A percentile compares a stretch with the other conserved stretches of the same genome.
Evolutionary conservation across 2,113 vertebrate species (phyloP).

Genomic region (Lepus europaeus): DNA sequence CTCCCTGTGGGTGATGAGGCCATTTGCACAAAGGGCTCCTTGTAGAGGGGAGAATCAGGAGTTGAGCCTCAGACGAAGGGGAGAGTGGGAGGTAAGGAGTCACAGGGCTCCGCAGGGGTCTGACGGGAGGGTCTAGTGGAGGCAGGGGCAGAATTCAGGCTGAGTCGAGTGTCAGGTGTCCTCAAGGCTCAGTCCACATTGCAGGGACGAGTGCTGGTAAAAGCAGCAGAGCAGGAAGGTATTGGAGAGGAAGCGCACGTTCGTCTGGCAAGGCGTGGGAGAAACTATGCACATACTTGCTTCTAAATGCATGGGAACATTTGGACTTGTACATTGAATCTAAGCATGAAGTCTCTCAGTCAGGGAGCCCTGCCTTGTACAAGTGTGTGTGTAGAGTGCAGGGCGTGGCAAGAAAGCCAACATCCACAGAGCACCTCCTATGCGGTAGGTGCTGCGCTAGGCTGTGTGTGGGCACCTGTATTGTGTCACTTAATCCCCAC

Average conservation of each 20-base stretch:
- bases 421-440: neutral
- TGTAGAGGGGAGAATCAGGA: neutral
- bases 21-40: neutral
- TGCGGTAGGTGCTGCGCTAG: neutral
- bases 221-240: neutral
- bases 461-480: accelerated
- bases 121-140: neutral
- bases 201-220: neutral
- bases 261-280: neutral
- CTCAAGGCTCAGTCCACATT: neutral
- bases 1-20: neutral
- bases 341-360: neutral
- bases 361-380: neutral
- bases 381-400: neutral
- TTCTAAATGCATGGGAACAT: neutral
- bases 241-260: neutral
- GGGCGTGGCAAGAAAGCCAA: neutral
- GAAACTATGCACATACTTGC: neutral
- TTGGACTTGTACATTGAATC: neutral
- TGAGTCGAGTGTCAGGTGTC: too few relatives aligned
- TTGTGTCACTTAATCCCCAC: neutral
- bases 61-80: too few relatives aligned
- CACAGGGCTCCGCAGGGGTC: accelerated
- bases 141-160: too few relatives aligned
- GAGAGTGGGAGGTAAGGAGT: neutral